Base-by-base conservation (phyloP, 37 sponge, comb jelly and placozoan species). In the Hormiphora californensis region DNA sequence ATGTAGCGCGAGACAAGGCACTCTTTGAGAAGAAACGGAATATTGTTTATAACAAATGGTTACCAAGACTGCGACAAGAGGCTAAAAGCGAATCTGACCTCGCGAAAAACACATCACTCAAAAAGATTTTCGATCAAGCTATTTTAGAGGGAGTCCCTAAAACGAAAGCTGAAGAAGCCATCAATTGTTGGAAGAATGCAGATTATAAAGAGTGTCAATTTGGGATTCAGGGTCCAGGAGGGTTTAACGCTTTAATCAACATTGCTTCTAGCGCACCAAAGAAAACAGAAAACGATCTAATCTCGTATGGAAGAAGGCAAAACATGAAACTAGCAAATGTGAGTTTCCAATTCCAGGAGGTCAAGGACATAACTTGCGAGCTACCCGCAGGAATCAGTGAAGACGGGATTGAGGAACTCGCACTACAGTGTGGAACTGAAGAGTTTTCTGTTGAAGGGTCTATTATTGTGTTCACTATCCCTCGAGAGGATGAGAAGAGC, bases 391-490 rank as follows among this genome's bases (percentile, higher is more conserved):
- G 43, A 0, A 30, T 67, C 7, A 43, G 46, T 73, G 46, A 73
- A 30, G 44, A 73, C 43, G 81, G 43, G 2, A 73, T 73, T 40
- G 81, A 73, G 43, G 81, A 73, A 40, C 81, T 73, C 23, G 81
- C 81, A n/a, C 46, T 73, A 8, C 81, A 32, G 5, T 73, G 81
- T 73, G 81, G 81, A 1, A 73, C 81, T 41, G 81, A 73, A 73
- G 27, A 73, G 12, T 73, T 25, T 41, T 7, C 17, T 32, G 27
- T 73, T 39, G 35, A 73, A 19, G 44, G 12, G 12, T 43, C 40
- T 19, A 73, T 19, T 43, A 73, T 73, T 3, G 22, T 40, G 17
- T 73, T 73, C 23, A 22, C 8, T 41, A 33, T 73, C 2, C 46
- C 40, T 73, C 46, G 17, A 28, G 32, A 27, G 5, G 81, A 73